These are phyloP conservation scores for Oscarella lobularis DNA, from an alignment of 37 sponge, comb jelly and placozoan species.

Conservation along the genomic window DNA sequence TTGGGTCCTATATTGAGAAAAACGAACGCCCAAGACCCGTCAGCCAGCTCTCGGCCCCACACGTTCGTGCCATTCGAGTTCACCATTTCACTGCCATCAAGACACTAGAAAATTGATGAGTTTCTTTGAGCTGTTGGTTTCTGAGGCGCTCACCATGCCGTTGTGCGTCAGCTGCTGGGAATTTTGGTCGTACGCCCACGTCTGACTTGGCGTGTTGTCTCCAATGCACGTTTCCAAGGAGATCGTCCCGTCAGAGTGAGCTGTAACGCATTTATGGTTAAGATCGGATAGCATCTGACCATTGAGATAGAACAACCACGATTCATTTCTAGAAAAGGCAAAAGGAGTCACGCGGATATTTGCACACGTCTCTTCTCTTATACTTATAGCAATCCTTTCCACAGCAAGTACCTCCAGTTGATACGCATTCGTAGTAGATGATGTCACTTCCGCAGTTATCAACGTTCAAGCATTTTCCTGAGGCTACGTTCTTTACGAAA, in stretches of 20 bases:
- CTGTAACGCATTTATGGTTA: not conserved
- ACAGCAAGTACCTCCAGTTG: not conserved
- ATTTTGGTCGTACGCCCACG: not conserved
- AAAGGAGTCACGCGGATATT: not conserved
- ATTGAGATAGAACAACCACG: not conserved
- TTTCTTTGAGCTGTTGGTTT: no score
- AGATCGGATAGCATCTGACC: not conserved
- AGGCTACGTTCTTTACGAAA: not conserved
- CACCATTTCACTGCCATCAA: not conserved
- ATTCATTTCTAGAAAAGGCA: not conserved
- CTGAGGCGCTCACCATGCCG: no score
- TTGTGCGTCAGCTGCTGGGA: no score
- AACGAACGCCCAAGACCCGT: slow-evolving; percentile 3
- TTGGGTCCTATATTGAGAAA: not conserved
- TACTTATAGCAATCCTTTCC: not conserved
- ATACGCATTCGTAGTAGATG: not conserved
- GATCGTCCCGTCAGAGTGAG: not conserved
- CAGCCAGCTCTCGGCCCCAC: not conserved
- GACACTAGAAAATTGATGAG: no score
- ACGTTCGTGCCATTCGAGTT: not conserved
- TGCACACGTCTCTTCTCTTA: not conserved
- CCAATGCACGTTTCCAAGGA: not conserved
- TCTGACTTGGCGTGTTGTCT: not conserved
- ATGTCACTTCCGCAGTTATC: not conserved
- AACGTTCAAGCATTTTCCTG: not conserved